Conservation (phyloP, 2,888 invertebrate species). For the Lumbricus terrestris region DNA sequence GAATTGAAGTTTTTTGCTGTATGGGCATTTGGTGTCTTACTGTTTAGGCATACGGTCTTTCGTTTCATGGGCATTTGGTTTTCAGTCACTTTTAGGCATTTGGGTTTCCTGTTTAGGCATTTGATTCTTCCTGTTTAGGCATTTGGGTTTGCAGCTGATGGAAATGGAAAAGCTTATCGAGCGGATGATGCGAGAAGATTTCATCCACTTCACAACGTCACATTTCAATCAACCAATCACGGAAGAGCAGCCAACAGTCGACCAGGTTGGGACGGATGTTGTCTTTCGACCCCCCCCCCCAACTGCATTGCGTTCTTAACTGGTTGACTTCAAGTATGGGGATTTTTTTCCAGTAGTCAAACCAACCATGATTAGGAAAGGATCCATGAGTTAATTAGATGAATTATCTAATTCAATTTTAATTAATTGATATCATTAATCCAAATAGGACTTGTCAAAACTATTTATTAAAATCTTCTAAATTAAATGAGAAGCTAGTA, state of each 20-base stretch:
- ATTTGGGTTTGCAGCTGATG: constrained; percentile 88
- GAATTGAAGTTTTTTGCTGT: too few species aligned
- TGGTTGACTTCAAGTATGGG: neutral
- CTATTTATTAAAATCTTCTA: neutral
- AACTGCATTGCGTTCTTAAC: neutral
- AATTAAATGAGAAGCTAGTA: neutral
- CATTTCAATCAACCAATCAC: constrained; percentile 81
- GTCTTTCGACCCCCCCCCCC: neutral
- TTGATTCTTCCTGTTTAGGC: constrained; percentile 64
- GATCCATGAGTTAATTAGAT: neutral
- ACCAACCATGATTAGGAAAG: neutral
- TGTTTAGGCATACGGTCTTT: too few species aligned
- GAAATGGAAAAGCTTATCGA: constrained; percentile 95
- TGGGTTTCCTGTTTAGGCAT: too few species aligned
- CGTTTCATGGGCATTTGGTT: neutral
- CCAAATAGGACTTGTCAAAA: neutral
- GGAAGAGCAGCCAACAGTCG: constrained; percentile 61
- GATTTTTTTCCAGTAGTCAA: neutral
- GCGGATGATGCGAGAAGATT: constrained; percentile 93
- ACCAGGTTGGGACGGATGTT: constrained; percentile 54
- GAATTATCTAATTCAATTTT: neutral
- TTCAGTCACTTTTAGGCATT: neutral
- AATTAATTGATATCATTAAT: neutral
- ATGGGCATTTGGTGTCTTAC: too few species aligned
- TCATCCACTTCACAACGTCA: constrained; percentile 83